Evolutionary conservation across 2,888 invertebrate species (phyloP).

Genomic region (Horisme vitalbata): DNA sequence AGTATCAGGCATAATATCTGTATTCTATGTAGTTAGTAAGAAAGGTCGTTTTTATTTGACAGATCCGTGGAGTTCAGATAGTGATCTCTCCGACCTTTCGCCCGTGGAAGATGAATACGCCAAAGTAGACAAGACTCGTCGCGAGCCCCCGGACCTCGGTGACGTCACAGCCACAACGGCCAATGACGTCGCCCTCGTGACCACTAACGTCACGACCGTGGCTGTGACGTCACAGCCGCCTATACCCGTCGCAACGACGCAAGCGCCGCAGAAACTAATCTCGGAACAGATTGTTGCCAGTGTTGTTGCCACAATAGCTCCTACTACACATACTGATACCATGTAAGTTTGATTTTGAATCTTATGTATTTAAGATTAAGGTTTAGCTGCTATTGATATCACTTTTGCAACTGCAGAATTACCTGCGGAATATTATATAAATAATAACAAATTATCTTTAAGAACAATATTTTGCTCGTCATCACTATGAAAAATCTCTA

Average conservation of each 20-base stretch:
- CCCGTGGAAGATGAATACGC: conserved; percentile 87
- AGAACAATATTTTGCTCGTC: too few species aligned
- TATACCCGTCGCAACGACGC: conserved; percentile 13
- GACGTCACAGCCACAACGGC: conserved; percentile 64
- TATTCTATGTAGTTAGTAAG: too few species aligned
- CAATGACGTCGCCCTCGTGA: conserved; percentile 33
- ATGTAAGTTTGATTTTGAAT: conserved; percentile 38
- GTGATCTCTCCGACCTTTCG: conserved; percentile 92
- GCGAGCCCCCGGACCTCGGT: conserved; percentile 72
- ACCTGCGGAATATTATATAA: too few species aligned
- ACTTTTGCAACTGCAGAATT: too few species aligned
- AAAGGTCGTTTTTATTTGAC: not conserved
- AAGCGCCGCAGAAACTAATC: conserved; percentile 26
- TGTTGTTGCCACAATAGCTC: conserved; percentile 16
- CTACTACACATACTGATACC: conserved; percentile 38
- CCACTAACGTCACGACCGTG: conserved; percentile 14
- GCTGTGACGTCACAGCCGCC: conserved; percentile 27
- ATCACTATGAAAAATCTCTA: too few species aligned
- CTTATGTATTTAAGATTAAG: not conserved
- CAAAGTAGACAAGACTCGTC: conserved; percentile 70
- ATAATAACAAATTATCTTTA: too few species aligned
- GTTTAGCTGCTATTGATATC: too few species aligned
- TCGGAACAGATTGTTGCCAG: conserved; percentile 25
- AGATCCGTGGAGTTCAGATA: conserved; percentile 92
- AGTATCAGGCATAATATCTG: too few species aligned